Evolutionary conservation across 2,797 vertebrate genomes (phyloP), one percentile per base, ranked within the genome.

Genomic region (Tolypeutes matacus): DNA sequence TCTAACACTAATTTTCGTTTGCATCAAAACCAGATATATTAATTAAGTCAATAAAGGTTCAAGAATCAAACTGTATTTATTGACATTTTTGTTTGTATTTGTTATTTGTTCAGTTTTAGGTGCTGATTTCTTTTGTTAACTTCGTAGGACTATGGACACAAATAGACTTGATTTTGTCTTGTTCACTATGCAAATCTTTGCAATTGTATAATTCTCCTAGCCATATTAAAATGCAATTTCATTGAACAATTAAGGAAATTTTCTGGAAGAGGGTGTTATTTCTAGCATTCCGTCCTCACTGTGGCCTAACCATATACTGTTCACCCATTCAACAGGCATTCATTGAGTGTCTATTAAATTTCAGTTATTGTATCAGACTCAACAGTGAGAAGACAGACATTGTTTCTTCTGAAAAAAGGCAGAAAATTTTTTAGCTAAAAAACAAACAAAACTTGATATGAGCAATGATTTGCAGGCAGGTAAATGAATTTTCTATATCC

Each of bases 21-120:
- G 7, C 27, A 39, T 86, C 53, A 89, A 91, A 95, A 62, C 29
- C 89, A 29, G 29, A 83, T 84, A 90, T 70, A 85, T 72, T 85
- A 94, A 89, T 92, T 85, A 58, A 95, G 25, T 91, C 31, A 96
- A 46, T 78, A 76, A 93, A 91, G 84, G 23, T 18, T 60, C 92
- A n/a, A 58, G 10, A 72, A 93, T 65, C 21, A 78, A 39, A 73
- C 31, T 70, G 18, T 67, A 60, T 51, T 73, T 91, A 53, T 78
- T 62, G 21, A 65, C 1, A 1, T 86, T 94, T 96, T 31, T 77
- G 46, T 90, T 86, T 93, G 51, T 58, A 34, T 0, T 83, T 49
- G 8, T 80, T 86, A 93, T 69, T 92, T 76, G 88, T 75, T 94
- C 18, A 89, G 58, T 88, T 87, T 86, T 58, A 75, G 51, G 64